Evolutionary conservation across 2,113 vertebrate genomes (phyloP).

Genomic region (Addax nasomaculatus): DNA sequence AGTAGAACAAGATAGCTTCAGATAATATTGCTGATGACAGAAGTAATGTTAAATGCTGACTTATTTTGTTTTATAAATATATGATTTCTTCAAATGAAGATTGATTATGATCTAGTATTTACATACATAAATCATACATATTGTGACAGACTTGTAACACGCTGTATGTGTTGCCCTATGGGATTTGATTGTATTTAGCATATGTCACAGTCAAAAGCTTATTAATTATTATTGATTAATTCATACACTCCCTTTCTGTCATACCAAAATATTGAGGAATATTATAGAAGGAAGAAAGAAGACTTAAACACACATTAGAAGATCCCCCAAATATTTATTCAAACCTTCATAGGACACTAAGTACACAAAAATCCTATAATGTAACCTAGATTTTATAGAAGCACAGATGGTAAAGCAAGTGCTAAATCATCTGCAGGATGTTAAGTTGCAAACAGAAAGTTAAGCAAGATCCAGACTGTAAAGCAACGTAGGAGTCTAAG

Average conservation of each 20-base stretch:
- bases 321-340: not conserved
- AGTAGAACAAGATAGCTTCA: not conserved
- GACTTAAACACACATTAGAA: not conserved
- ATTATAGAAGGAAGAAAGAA: not conserved
- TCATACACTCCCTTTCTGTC: not conserved
- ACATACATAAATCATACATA: conserved; percentile 53
- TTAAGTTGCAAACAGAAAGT: conserved; percentile 52
- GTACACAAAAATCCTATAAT: not conserved
- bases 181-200: conserved; percentile 38
- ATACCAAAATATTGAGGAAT: not conserved
- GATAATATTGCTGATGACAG: not conserved
- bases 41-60: not conserved
- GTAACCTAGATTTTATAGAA: conserved; percentile 43
- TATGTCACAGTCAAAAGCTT: conserved; percentile 64
- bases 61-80: conserved; percentile 47
- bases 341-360: not conserved
- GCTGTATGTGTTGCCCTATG: conserved; percentile 37
- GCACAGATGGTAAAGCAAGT: conserved; percentile 49
- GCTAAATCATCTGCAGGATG: conserved; percentile 48
- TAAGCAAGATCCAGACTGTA: conserved; percentile 32
- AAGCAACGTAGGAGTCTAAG: conserved; percentile 29
- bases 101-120: conserved; percentile 50
- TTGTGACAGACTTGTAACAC: conserved; percentile 48
- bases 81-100: conserved; percentile 62
- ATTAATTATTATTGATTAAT: conserved; percentile 66